phyloP scores from a whole-genome alignment of 1,140 invertebrate species.

The Caenorhabditis briggsae region DNA sequence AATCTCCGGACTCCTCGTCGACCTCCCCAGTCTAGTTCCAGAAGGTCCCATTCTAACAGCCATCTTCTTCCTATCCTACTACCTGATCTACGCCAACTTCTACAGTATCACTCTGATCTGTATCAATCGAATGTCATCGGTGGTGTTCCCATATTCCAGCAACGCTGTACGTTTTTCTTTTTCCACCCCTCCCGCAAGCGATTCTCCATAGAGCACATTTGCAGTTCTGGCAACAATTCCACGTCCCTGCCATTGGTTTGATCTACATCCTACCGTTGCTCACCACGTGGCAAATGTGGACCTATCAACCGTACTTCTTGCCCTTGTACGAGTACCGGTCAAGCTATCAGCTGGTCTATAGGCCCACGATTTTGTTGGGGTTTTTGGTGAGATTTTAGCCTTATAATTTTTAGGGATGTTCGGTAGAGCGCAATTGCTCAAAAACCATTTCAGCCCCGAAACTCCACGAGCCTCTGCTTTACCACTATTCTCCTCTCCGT shows the following conservation, averaged over 20 bases:
- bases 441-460: not conserved
- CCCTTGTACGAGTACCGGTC: conserved; percentile 5
- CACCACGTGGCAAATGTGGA: conserved; percentile 25
- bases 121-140: conserved; percentile 30
- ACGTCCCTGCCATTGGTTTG: not conserved
- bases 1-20: not conserved
- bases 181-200: not conserved
- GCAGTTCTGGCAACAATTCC: conserved; percentile 13
- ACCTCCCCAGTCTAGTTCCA: not conserved
- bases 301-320: conserved; percentile 22
- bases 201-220: not conserved
- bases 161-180: not conserved
- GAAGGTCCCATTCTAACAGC: not conserved
- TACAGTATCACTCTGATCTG: conserved; percentile 21
- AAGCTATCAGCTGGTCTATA: conserved; percentile 16
- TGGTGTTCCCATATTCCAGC: conserved; percentile 3
- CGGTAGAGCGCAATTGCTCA: not conserved
- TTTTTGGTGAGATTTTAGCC: conserved; percentile 1
- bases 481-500: conserved; percentile 4
- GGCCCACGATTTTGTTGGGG: not conserved
- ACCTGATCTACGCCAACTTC: conserved; percentile 28
- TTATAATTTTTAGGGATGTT: not conserved
- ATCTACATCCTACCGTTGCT: conserved; percentile 2
- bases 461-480: not conserved
- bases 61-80: conserved; percentile 17